These are phyloP conservation scores for Drosophila mauritiana DNA, from an alignment of 1,140 invertebrate species.

Conservation along the genomic window DNA sequence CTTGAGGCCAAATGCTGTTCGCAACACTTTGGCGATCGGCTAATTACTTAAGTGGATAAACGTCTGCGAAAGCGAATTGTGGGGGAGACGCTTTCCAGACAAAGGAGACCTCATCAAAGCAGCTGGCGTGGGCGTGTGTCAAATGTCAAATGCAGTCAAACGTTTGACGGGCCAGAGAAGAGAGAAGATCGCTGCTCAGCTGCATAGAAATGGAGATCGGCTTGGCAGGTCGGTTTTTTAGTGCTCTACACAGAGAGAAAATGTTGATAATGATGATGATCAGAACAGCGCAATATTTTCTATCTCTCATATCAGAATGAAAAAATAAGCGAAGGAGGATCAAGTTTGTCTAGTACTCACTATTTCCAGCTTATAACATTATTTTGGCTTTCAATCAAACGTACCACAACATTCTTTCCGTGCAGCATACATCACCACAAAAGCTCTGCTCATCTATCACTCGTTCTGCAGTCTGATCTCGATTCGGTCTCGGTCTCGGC, in stretches of 20 bases:
- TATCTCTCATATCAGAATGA: too few relatives aligned
- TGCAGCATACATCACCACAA: conserved; percentile 2
- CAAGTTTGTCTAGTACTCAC: too few relatives aligned
- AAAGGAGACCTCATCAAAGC: conserved; percentile 25
- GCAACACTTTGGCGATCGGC: conserved; percentile 40
- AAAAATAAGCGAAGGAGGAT: too few relatives aligned
- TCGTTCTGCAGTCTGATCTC: conserved; percentile 59
- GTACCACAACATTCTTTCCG: not conserved
- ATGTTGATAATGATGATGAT: too few relatives aligned
- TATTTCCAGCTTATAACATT: too few relatives aligned
- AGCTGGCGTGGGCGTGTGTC: conserved; percentile 66
- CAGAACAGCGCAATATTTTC: too few relatives aligned
- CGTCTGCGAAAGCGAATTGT: conserved; percentile 67
- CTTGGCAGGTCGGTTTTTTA: conserved; percentile 1
- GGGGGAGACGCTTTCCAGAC: conserved; percentile 36
- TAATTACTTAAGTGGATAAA: conserved; percentile 78
- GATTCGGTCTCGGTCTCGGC: conserved; percentile 20
- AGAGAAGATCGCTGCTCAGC: not conserved
- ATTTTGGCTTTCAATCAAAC: too few relatives aligned
- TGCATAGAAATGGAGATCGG: conserved; percentile 29
- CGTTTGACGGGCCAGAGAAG: conserved; percentile 42
- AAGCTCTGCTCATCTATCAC: not conserved
- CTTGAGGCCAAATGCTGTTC: conserved; percentile 1
- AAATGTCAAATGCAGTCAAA: conserved; percentile 63
- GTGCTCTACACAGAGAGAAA: not conserved